Evolutionary conservation across 2,113 vertebrate species (phyloP).

Genomic region (Oostethus manadensis): DNA sequence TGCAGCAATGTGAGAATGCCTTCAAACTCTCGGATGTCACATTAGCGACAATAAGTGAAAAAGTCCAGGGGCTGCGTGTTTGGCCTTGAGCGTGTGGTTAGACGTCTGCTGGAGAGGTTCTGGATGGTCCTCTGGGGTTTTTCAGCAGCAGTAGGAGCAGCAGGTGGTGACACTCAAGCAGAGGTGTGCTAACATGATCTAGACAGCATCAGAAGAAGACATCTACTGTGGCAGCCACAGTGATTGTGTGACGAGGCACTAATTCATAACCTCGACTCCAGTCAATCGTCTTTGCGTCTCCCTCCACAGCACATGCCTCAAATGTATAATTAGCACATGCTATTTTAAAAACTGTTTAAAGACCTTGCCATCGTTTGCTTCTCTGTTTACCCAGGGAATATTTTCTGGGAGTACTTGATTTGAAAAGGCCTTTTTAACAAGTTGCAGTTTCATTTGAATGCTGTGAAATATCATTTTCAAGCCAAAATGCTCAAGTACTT

Average conservation of each 20-base stretch:
- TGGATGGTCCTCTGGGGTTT: conserved; percentile 19
- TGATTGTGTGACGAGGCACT: conserved; percentile 12
- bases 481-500: not conserved
- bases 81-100: conserved; percentile 19
- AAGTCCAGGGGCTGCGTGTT: conserved; percentile 20
- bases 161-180: conserved; percentile 47
- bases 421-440: conserved; percentile 12
- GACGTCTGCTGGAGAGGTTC: conserved; percentile 17
- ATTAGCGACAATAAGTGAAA: conserved; percentile 13
- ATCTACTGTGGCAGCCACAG: not conserved
- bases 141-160: conserved; percentile 24
- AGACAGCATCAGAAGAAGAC: not conserved
- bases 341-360: conserved; percentile 63
- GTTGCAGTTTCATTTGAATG: not conserved
- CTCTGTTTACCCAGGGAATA: conserved; percentile 52
- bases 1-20: not conserved
- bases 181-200: conserved; percentile 9
- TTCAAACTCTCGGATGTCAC: conserved; percentile 18
- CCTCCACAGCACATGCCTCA: conserved; percentile 59
- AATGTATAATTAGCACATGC: conserved; percentile 68
- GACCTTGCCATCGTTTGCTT: conserved; percentile 49
- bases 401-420: conserved; percentile 28
- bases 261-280: conserved; percentile 50
- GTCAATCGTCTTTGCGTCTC: conserved; percentile 43
- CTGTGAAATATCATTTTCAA: not conserved